Conservation (phyloP, 2,113 vertebrate genomes). For the Progne subis region DNA sequence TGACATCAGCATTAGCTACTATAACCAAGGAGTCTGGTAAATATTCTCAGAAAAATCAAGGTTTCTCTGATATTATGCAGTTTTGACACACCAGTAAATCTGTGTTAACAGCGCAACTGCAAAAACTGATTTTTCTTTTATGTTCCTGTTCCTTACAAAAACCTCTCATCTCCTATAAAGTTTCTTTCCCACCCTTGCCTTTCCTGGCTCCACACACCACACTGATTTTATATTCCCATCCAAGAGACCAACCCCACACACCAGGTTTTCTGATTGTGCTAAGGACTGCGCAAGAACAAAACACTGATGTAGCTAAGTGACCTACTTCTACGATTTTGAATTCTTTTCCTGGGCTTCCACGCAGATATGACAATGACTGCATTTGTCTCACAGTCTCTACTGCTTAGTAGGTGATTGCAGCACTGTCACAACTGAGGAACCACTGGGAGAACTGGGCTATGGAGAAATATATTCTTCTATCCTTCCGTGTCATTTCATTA, state of each 20-base stretch:
- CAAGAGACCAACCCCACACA: background rate
- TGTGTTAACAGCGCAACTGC: accelerated
- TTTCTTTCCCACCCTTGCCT: background rate
- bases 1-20: background rate
- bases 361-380: background rate
- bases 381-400: background rate
- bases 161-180: background rate
- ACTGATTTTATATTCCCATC: background rate
- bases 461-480: background rate
- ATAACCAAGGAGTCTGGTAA: background rate
- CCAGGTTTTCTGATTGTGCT: background rate
- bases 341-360: background rate
- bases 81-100: background rate
- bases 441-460: background rate
- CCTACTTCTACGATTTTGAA: background rate
- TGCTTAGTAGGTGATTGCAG: background rate
- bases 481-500: background rate
- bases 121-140: background rate
- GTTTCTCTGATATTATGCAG: background rate
- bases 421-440: background rate
- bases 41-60: background rate
- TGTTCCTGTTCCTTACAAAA: background rate
- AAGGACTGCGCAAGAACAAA: background rate
- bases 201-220: background rate
- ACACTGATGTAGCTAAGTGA: accelerated